A percentile compares a stretch with the other conserved stretches of the same genome.
Evolutionary conservation across 2,888 invertebrate species (phyloP).

Genomic region (Pinctada fucata): DNA sequence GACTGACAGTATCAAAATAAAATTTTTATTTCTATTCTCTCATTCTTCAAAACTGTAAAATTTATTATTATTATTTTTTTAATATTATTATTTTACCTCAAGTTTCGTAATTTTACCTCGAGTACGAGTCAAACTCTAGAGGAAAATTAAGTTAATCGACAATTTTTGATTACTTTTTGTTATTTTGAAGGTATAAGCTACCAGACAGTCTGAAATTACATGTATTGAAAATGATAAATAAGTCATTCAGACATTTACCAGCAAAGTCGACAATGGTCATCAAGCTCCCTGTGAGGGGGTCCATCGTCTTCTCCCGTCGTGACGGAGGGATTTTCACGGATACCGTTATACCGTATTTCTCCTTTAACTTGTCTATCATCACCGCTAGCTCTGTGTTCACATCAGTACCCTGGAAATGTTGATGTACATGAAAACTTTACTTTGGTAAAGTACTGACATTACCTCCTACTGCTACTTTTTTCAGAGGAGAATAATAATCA

Average conservation of each 20-base stretch:
- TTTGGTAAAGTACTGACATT: not conserved
- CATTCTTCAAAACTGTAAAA: constrained; percentile 2
- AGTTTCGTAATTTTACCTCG: too few species aligned
- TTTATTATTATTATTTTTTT: too few species aligned
- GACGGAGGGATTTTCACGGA: constrained; percentile 33
- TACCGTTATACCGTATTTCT: constrained; percentile 32
- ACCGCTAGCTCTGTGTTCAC: constrained; percentile 32
- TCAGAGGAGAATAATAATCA: not conserved
- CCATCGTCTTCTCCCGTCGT: constrained; percentile 27
- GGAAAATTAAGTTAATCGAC: too few species aligned
- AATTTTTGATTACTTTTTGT: too few species aligned
- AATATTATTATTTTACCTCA: too few species aligned
- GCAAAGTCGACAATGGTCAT: constrained; percentile 20
- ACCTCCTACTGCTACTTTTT: not conserved
- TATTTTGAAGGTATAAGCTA: too few species aligned
- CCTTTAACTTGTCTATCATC: constrained; percentile 26
- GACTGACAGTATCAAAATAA: too few species aligned
- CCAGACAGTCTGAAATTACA: too few species aligned
- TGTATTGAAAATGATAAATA: too few species aligned
- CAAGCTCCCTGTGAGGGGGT: constrained; percentile 31
- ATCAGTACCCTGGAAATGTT: constrained; percentile 35
- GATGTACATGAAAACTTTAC: not conserved
- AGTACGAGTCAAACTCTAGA: too few species aligned
- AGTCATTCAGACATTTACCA: not conserved
- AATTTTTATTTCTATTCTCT: constrained; percentile 10